phyloP scores from a whole-genome alignment of 2,888 invertebrate species.

The Chloroclysta siterata region DNA sequence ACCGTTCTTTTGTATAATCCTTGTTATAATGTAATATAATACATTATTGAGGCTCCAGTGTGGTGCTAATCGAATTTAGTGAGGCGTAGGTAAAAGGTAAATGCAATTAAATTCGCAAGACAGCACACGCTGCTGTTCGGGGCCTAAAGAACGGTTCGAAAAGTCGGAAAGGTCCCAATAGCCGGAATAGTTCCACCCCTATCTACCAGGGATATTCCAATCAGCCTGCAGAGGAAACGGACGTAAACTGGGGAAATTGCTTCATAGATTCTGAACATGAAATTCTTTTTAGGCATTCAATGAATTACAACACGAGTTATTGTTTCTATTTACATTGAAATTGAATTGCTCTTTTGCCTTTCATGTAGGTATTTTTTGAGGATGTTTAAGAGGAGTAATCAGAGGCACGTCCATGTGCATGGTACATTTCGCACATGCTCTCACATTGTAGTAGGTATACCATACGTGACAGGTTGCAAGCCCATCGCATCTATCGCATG shows the following conservation, averaged over 20 bases:
- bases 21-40: too few relatives aligned
- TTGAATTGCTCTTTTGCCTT: slow-evolving; percentile 4
- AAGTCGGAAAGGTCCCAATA: not conserved
- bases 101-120: too few relatives aligned
- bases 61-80: too few relatives aligned
- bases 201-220: slow-evolving; percentile 38
- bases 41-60: too few relatives aligned
- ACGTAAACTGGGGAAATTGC: slow-evolving; percentile 41
- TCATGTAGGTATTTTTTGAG: not conserved
- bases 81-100: too few relatives aligned
- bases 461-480: too few relatives aligned
- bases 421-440: too few relatives aligned
- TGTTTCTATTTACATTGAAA: slow-evolving; percentile 29
- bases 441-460: too few relatives aligned
- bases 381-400: not conserved
- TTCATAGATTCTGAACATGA: slow-evolving; percentile 41
- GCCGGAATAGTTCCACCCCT: slow-evolving; percentile 8
- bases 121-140: too few relatives aligned
- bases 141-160: not conserved
- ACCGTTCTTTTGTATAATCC: too few relatives aligned
- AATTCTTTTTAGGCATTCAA: slow-evolving; percentile 32
- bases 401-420: not conserved
- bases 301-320: slow-evolving; percentile 34
- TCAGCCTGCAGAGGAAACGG: slow-evolving; percentile 35
- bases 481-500: too few relatives aligned